Conservation (phyloP, 2,113 vertebrate species). For the Rafetus swinhoei region DNA sequence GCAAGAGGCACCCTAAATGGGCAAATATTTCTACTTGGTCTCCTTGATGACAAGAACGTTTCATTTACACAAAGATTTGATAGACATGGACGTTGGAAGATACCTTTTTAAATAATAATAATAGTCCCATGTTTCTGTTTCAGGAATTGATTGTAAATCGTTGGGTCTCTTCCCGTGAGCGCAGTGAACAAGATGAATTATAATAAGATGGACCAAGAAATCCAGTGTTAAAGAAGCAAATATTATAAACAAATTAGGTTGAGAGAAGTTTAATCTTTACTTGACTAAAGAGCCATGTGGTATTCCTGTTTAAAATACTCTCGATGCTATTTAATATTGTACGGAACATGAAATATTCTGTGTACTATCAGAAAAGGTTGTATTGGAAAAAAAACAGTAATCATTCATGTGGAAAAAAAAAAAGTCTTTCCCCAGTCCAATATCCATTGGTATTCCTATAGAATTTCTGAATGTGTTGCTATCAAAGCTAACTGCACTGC, state of each 20-base stretch:
- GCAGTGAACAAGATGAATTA: slow-evolving; percentile 88
- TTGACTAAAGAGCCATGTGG: not conserved
- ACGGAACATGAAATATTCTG: not conserved
- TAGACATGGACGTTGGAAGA: no score
- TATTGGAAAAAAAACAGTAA: not conserved
- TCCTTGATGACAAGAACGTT: not conserved
- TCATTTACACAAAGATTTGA: not conserved
- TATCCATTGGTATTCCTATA: not conserved
- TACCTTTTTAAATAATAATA: no score
- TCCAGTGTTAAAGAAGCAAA: not conserved
- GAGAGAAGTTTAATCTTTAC: not conserved
- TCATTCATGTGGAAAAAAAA: not conserved
- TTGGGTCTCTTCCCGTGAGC: slow-evolving; percentile 94
- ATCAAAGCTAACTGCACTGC: not conserved
- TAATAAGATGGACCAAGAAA: slow-evolving; percentile 50
- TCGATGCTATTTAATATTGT: not conserved
- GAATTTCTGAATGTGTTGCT: not conserved
- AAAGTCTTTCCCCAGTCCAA: not conserved
- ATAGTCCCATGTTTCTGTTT: not conserved
- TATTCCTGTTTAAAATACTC: not conserved
- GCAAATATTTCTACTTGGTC: not conserved
- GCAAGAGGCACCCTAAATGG: not conserved
- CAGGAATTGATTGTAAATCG: slow-evolving; percentile 92
- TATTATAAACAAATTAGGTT: not conserved
- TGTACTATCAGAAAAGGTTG: not conserved